Percentiles rank a stretch among this genome's conserved stretches.
phyloP scores from a whole-genome alignment of 2,797 vertebrate species.

The Rhinophrynus dorsalis region DNA sequence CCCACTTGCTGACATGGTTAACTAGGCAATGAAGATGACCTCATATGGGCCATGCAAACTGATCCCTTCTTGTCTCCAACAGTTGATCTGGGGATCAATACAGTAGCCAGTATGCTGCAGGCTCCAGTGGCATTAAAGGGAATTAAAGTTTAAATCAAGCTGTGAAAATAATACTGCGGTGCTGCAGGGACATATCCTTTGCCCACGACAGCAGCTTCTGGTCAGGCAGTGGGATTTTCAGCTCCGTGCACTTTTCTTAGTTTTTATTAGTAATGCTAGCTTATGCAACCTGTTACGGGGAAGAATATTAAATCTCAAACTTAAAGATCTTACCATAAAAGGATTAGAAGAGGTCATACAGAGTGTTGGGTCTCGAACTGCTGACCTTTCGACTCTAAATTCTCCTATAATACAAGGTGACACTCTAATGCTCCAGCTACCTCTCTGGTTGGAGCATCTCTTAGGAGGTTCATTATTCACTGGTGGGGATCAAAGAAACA shows the following conservation, averaged over 20 bases:
- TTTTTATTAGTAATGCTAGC: neutral
- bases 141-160: conserved; percentile 25
- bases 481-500: neutral
- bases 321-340: conserved; percentile 28
- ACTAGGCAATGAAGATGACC: neutral
- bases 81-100: conserved; percentile 23
- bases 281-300: conserved; percentile 1
- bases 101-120: neutral
- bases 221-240: neutral
- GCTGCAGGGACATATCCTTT: conserved; percentile 2
- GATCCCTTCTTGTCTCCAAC: conserved; percentile 21
- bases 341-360: conserved; percentile 16
- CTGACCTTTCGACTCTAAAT: conserved; percentile 5
- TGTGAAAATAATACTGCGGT: neutral
- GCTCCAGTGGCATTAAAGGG: neutral
- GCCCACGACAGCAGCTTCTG: neutral
- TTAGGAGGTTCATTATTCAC: neutral
- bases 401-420: conserved; percentile 1
- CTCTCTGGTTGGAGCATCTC: neutral
- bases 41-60: conserved; percentile 22
- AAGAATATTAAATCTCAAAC: neutral
- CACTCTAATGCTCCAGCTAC: neutral
- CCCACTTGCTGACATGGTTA: neutral
- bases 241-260: neutral
- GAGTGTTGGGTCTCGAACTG: conserved; percentile 4